Evolutionary conservation across 1,140 invertebrate species (phyloP), one percentile per base, ranked within the genome.

Genomic region (Lamellibrachia luymesi): DNA sequence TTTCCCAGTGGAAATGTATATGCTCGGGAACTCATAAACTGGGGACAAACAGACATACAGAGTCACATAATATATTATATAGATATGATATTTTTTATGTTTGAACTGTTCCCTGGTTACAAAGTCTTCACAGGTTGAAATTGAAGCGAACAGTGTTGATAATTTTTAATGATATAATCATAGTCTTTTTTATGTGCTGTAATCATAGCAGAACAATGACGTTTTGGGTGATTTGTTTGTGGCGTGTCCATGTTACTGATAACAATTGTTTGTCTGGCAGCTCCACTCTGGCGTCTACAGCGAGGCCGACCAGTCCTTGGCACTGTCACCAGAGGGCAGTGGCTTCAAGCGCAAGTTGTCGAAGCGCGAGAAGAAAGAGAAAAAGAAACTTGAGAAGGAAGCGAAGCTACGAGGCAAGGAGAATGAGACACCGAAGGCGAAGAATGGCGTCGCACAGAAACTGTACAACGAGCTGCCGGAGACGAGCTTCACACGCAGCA

Each of bases 291-390:
- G 64, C 64, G 64, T 80, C 13, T 80, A 80, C 64, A 80, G 64
- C 64, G 64, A 80, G 64, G 25, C 13, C 25, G 64, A 80, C 64
- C 64, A 80, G 64, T 80, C 64, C 5, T 4, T 80, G 64, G 64
- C 64, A 17, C 64, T 22, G 64, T 80, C 64, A 17, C 64, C 64
- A 6, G 64, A 80, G 13, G 92, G 27, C 27, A 38, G 50, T 17
- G 52, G 52, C 52, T 92, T 92, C 92, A 97, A 98, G 95, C 97
- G 99, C 95, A 99, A 99, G 97, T 97, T 99, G 92, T 99, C 99
- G n/a, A 99, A 99, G 97, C 97, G 99, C 92, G 99, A 99, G 95
- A 99, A 99, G 96, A 99, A 99, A 96, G 98, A 99, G 95, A 97
- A 99, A 95, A 99, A 99, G 96, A 99, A 99, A 95, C 98, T 99